Evolutionary conservation across 1,140 invertebrate species (phyloP), one percentile per base, ranked within the genome.

Genomic region (Elysia chlorotica): DNA sequence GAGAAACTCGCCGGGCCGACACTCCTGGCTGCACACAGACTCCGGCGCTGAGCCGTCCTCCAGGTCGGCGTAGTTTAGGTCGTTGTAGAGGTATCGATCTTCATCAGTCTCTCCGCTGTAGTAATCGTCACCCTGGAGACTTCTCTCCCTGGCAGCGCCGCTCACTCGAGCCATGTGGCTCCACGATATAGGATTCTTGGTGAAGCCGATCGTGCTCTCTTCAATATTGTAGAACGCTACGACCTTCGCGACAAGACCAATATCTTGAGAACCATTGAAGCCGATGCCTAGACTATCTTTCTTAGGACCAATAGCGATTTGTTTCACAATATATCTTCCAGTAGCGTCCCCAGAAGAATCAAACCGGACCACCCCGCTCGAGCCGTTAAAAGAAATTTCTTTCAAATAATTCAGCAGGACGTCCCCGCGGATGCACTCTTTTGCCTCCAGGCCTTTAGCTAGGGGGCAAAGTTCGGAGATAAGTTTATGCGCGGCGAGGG

Each of bases 1-100:
- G n/a, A 37, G 41, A 28, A 69, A 76, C 69, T 78, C 74, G 3
- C 73, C 74, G 14, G 62, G 1, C 5, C 2, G 25, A 56, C 78
- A 78, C 1, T 74, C 76, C 41, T 73, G 62, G 66, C 79, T 79
- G 71, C 81, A 82, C n/a, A 72, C 65, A 5, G 78, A 77, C 59
- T 76, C 75, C 19, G 81, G 79, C 1, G 65, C 23, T n/a, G n/a
- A n/a, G n/a, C n/a, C n/a, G n/a, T n/a, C n/a, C n/a, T n/a, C n/a
- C n/a, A n/a, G n/a, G n/a, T n/a, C n/a, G n/a, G n/a, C n/a, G n/a
- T n/a, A n/a, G n/a, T n/a, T n/a, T n/a, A n/a, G n/a, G n/a, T n/a
- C n/a, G n/a, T n/a, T n/a, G n/a, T n/a, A n/a, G n/a, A n/a, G n/a
- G n/a, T n/a, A n/a, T n/a, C n/a, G n/a, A n/a, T n/a, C n/a, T n/a